Evolutionary conservation across 2,888 invertebrate species (phyloP).

Genomic region (Aleiodes alternator): DNA sequence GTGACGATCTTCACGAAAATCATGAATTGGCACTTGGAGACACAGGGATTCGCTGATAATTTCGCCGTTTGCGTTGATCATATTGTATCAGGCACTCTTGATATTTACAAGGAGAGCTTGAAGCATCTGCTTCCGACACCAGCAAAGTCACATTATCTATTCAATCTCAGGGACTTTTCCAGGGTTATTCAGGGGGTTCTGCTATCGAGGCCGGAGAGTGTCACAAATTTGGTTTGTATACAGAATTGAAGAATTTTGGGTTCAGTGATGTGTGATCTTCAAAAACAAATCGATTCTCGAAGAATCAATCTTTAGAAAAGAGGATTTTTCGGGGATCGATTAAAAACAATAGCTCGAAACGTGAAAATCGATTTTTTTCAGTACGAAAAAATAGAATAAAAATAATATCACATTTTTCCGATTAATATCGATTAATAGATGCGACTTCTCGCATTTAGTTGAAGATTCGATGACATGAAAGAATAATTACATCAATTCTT

Average conservation of each 20-base stretch:
- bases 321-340: too few relatives aligned
- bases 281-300: too few relatives aligned
- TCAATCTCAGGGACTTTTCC: conserved; percentile 95
- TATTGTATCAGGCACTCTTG: conserved; percentile 89
- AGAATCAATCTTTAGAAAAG: too few relatives aligned
- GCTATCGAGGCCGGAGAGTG: conserved; percentile 91
- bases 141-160: conserved; percentile 94
- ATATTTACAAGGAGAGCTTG: conserved; percentile 89
- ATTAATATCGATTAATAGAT: too few relatives aligned
- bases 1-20: conserved; percentile 91
- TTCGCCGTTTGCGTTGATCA: conserved; percentile 91
- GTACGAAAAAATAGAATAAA: too few relatives aligned
- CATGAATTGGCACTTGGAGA: conserved; percentile 94
- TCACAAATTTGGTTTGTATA: conserved; percentile 80
- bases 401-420: too few relatives aligned
- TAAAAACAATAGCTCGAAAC: too few relatives aligned
- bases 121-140: conserved; percentile 91
- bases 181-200: conserved; percentile 93
- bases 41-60: conserved; percentile 92
- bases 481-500: too few relatives aligned
- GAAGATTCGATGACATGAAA: too few relatives aligned
- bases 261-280: neutral
- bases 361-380: too few relatives aligned
- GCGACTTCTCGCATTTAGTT: too few relatives aligned
- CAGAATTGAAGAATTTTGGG: neutral